These are phyloP conservation scores for Julus scanicus DNA, from an alignment of 2,888 invertebrate genomes.

Conservation along the genomic window DNA sequence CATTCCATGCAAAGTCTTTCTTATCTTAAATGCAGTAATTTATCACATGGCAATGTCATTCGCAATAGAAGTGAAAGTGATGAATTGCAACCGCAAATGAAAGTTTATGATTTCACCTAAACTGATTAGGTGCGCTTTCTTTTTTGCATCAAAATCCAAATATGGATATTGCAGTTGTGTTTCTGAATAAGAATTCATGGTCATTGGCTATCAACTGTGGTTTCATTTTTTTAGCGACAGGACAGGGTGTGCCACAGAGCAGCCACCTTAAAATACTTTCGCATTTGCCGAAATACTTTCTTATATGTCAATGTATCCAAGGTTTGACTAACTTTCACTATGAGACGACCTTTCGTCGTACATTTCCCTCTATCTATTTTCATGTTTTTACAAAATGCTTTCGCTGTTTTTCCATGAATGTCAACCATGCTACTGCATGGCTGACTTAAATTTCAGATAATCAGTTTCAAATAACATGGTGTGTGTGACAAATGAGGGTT, in stretches of 20 bases:
- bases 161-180: background rate
- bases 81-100: background rate
- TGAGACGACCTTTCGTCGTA: background rate
- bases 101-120: background rate
- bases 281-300: background rate
- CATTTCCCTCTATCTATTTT: background rate
- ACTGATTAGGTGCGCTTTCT: background rate
- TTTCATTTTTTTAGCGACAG: background rate
- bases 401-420: background rate
- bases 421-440: background rate
- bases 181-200: conserved; percentile 11
- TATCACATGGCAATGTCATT: background rate
- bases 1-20: background rate
- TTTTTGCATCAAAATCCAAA: background rate
- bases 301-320: background rate
- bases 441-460: background rate
- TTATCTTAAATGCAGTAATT: background rate
- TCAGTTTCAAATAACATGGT: background rate
- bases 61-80: background rate
- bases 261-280: conserved; percentile 36
- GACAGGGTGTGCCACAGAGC: conserved; percentile 30
- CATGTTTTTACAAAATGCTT: conserved; percentile 4
- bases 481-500: background rate
- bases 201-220: background rate
- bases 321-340: background rate